Percentiles rank a stretch among this genome's conserved stretches.
These are phyloP conservation scores for Drosophila peninsularis DNA, from an alignment of 2,888 invertebrate species.

Conservation along the genomic window DNA sequence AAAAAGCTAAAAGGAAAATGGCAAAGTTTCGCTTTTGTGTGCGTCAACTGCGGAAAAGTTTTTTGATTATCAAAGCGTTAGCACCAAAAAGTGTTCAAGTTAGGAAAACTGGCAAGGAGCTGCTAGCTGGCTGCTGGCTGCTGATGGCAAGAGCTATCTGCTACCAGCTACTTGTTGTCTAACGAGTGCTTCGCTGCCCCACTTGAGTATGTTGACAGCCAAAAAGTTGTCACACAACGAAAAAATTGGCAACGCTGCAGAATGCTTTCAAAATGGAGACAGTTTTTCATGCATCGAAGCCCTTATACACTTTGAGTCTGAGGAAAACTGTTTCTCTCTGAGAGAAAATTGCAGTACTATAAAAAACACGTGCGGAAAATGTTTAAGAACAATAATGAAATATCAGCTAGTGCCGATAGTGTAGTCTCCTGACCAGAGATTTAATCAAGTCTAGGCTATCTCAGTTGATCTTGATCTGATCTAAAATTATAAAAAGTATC, in stretches of 20 bases:
- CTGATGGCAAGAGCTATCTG: slow-evolving; percentile 31
- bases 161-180: slow-evolving; percentile 70
- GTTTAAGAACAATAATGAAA: no score
- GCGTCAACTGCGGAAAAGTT: slow-evolving; percentile 74
- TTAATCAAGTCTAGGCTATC: no score
- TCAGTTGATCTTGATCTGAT: no score
- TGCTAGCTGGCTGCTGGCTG: slow-evolving; percentile 1
- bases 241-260: slow-evolving; percentile 67
- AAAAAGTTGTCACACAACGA: slow-evolving; percentile 65
- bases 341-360: not conserved
- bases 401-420: no score
- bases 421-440: no score
- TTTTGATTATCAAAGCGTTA: slow-evolving; percentile 80
- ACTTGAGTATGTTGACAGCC: slow-evolving; percentile 62
- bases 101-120: slow-evolving; percentile 49
- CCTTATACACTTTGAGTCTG: slow-evolving; percentile 38
- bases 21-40: slow-evolving; percentile 75
- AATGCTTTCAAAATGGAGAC: slow-evolving; percentile 8
- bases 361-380: no score
- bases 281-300: slow-evolving; percentile 9
- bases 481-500: no score
- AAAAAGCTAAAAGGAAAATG: slow-evolving; percentile 42
- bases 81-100: slow-evolving; percentile 75
- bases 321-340: not conserved
- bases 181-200: slow-evolving; percentile 54